Evolutionary conservation across 2,888 invertebrate genomes (phyloP).

Genomic region (Stenichneumon culpator): DNA sequence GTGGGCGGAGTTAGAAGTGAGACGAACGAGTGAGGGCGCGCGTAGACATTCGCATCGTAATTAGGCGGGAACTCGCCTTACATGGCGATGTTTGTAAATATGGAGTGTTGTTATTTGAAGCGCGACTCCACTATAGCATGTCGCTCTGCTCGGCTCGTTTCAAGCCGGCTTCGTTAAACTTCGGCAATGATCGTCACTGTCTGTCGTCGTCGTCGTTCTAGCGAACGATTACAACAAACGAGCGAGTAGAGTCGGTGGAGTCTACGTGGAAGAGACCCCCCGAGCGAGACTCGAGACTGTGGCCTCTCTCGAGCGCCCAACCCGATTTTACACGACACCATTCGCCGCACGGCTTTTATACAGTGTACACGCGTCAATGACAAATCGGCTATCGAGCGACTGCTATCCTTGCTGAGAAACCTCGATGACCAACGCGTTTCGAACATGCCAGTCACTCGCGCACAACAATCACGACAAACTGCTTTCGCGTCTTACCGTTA

Average conservation of each 20-base stretch:
- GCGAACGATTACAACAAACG: slow-evolving; percentile 40
- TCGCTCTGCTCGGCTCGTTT: not conserved
- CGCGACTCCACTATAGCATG: slow-evolving; percentile 2
- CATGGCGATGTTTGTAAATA: slow-evolving; percentile 84
- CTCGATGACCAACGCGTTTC: slow-evolving; percentile 18
- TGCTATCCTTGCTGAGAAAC: slow-evolving; percentile 14
- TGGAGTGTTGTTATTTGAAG: slow-evolving; percentile 73
- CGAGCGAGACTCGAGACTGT: slow-evolving; percentile 27
- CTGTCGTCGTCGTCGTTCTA: slow-evolving; percentile 24
- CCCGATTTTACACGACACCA: slow-evolving; percentile 55
- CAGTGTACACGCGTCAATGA: slow-evolving; percentile 27
- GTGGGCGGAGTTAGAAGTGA: slow-evolving; percentile 54
- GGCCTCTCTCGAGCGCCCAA: slow-evolving; percentile 29
- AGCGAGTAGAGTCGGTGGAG: not conserved
- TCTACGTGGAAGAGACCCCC: slow-evolving; percentile 18
- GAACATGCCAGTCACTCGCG: slow-evolving; percentile 13
- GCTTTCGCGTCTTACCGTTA: slow-evolving; percentile 50
- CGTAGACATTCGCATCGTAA: slow-evolving; percentile 69
- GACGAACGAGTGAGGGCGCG: slow-evolving; percentile 36
- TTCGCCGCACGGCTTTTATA: slow-evolving; percentile 25
- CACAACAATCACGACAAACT: slow-evolving; percentile 15
- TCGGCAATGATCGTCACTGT: slow-evolving; percentile 76
- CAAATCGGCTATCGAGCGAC: slow-evolving; percentile 44
- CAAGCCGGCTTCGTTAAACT: slow-evolving; percentile 73
- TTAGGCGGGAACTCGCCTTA: slow-evolving; percentile 79